Percentiles rank a stretch among this genome's conserved stretches.
These are phyloP conservation scores for Calliopsis andreniformis DNA, from an alignment of 1,140 invertebrate genomes.

Conservation along the genomic window DNA sequence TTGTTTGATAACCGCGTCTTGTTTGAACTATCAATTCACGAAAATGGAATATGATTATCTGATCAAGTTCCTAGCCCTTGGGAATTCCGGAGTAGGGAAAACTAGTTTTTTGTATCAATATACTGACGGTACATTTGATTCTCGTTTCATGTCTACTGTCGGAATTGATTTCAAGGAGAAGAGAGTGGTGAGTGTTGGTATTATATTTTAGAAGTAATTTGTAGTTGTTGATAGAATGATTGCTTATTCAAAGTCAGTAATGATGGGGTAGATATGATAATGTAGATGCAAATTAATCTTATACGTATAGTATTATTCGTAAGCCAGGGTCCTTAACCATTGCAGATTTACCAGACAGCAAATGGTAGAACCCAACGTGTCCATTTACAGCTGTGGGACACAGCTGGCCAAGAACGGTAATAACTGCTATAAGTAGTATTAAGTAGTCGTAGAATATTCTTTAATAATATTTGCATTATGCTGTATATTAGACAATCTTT, in stretches of 20 bases:
- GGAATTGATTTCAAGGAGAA: constrained; percentile 99
- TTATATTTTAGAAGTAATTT: constrained; percentile 26
- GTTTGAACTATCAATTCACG: neutral
- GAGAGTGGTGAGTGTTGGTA: constrained; percentile 88
- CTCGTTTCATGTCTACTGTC: constrained; percentile 97
- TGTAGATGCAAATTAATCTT: neutral
- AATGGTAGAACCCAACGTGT: constrained; percentile 92
- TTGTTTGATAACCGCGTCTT: neutral
- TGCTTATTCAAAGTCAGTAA: constrained; percentile 9
- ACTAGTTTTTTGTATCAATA: constrained; percentile 97
- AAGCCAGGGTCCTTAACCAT: constrained; percentile 51
- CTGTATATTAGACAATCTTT: neutral
- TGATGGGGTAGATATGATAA: constrained; percentile 3
- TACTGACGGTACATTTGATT: constrained; percentile 95
- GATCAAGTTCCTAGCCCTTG: constrained; percentile 96
- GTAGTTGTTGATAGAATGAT: constrained; percentile 1
- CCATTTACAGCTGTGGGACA: constrained; percentile 97
- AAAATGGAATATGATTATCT: constrained; percentile 96
- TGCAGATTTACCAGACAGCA: constrained; percentile 87
- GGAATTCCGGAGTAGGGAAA: constrained; percentile 96
- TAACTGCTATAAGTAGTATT: constrained; percentile 22
- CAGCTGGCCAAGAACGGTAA: constrained; percentile 95
- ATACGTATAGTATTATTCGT: constrained; percentile 4
- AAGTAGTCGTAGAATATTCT: neutral
- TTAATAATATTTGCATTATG: neutral